Base-by-base conservation (phyloP, 92 coral and sea anemone species). In the Montipora capitata region DNA sequence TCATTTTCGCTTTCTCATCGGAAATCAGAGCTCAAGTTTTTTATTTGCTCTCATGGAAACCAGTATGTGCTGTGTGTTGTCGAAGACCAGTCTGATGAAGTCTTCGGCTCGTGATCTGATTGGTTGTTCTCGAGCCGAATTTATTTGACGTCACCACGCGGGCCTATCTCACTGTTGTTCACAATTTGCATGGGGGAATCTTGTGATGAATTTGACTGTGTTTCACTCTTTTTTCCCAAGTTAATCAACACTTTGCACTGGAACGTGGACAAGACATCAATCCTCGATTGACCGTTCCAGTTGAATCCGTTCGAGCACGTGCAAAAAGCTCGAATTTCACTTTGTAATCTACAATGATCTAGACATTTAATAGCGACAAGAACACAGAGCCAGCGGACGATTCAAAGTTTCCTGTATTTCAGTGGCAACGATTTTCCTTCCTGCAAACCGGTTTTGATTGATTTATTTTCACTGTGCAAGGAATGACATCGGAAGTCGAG, bases 131-230 rank as follows among this genome's bases (percentile, higher is more conserved):
- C 10, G 35, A 61, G 65, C 40, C 49, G 82, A 40, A 51, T 64
- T 85, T 68, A 83, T 76, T 85, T 85, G 89, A 85, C 89, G 89
- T 85, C 89, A 85, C 56, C 89, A 20, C 63, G 87, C 80, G 70
- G 87, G 80, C 79, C 87, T 68, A 43, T 83, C 80, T 72, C 79
- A 70, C 81, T 44, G 40, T 69, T 72, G 10, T 83, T 83, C 79
- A 73, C 71, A 73, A 73, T 83, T 83, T 71, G 70, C 87, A 83
- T 83, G 79, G 52, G 40, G 87, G 87, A 83, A 83, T 83, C 87
- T 73, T 83, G 87, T 58, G 79, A 58, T 72, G 72, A 83, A 56
- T 14, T 54, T 43, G 57, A 39, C 54, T 35, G 71, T 27, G 40
- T 57, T 73, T 72, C 87, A 56, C 40, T 83, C 78, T 16, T 83